Evolutionary conservation across 2,113 vertebrate species (phyloP), one percentile per base, ranked within the genome.

Genomic region (Takifugu flavidus): DNA sequence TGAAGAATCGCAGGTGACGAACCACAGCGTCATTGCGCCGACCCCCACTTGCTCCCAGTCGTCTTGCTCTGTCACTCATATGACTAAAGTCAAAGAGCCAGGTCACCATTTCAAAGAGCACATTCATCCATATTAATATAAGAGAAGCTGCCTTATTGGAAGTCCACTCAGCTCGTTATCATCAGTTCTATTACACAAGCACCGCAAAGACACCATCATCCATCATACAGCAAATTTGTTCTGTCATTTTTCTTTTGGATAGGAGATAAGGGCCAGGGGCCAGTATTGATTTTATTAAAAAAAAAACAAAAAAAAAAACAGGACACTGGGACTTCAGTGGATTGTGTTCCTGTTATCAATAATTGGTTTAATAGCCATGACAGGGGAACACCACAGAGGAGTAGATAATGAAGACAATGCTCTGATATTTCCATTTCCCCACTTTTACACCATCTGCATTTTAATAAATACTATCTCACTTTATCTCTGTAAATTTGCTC

Each of bases 281-380:
- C 25, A 56, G 49, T 89, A 91, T 90, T 87, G 88, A 91, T 90
- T 87, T 80, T 80, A 72, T 76, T 39, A 34, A 39, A 39, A 39
- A 39, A 11, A 11, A 39, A 10, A 10, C 7, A 39, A 39, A 39
- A 11, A 39, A 76, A 80, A 75, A 87, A 84, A 88, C 82, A 83
- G 68, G 59, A 77, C 69, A 78, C 78, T 56, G 69, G 79, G 69
- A 67, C 81, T 69, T 62, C 78, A 84, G 81, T 86, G 73, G 82
- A 83, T 83, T 87, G 77, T 83, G 87, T 72, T 75, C 59, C 71
- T 83, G 80, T 80, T 89, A 86, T 89, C 82, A 53, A 87, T 91
- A 91, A 91, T 91, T 87, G 86, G 74, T 87, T 68, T 91, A 90
- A 90, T 91, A 90, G 84, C 84, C 88, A 85, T 89, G 89, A 71